Evolutionary conservation across 2,113 vertebrate species (phyloP).

Genomic region (Gambusia holbrooki): DNA sequence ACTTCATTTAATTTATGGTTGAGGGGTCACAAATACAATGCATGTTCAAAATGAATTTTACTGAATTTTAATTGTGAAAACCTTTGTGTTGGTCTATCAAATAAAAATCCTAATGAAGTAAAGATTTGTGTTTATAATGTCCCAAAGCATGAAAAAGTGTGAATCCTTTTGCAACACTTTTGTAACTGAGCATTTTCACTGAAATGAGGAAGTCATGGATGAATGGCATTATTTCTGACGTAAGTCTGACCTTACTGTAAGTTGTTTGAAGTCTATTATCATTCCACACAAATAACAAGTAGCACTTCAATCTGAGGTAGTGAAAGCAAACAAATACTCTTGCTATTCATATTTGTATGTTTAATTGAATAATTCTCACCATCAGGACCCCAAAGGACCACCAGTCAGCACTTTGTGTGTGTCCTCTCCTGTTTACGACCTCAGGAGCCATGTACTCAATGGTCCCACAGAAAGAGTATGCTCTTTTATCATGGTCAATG

Average conservation of each 20-base stretch:
- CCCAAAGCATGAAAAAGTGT: too few relatives aligned
- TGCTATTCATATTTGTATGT: not conserved
- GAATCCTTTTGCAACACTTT: too few relatives aligned
- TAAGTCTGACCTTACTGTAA: too few relatives aligned
- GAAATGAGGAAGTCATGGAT: conserved; percentile 34
- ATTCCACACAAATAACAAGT: not conserved
- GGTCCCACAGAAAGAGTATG: conserved; percentile 95
- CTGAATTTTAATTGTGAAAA: too few relatives aligned
- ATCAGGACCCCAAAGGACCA: conserved; percentile 97
- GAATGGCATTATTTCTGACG: too few relatives aligned
- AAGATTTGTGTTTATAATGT: too few relatives aligned
- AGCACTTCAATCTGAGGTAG: conserved; percentile 6
- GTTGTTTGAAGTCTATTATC: too few relatives aligned
- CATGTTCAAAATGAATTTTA: too few relatives aligned
- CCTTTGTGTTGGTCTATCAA: too few relatives aligned
- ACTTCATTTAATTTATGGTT: too few relatives aligned
- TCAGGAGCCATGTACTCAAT: conserved; percentile 99
- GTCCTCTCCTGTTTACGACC: conserved; percentile 94
- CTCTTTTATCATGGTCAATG: conserved; percentile 93
- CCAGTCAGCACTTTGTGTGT: conserved; percentile 96
- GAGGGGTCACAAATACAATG: too few relatives aligned
- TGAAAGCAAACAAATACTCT: not conserved
- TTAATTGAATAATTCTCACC: conserved; percentile 75
- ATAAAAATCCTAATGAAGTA: too few relatives aligned
- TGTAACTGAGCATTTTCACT: conserved; percentile 51